Conservation (phyloP, 2,888 invertebrate genomes). For the Gryllus longicercus region DNA sequence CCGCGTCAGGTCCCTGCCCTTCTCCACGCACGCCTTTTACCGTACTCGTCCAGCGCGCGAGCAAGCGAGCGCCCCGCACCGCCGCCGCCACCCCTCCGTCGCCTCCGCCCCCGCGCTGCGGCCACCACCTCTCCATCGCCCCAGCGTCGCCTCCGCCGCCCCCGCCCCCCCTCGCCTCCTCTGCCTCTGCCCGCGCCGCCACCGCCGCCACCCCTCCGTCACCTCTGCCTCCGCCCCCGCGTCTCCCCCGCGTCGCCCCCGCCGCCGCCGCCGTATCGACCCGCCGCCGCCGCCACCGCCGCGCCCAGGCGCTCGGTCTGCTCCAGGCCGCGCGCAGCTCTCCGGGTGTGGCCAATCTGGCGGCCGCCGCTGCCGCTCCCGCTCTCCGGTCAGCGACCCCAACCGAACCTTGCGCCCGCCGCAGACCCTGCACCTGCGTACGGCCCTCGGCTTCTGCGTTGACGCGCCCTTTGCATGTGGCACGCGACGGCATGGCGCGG, state of each 20-base stretch:
- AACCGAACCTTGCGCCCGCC: neutral
- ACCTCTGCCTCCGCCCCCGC: neutral
- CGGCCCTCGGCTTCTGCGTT: too few relatives aligned
- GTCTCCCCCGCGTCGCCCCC: neutral
- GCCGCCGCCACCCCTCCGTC: neutral
- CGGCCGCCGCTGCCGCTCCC: neutral
- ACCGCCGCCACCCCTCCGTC: neutral
- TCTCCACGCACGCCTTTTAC: too few relatives aligned
- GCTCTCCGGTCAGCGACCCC: neutral
- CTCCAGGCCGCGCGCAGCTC: neutral
- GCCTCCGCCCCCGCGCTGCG: neutral
- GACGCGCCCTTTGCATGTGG: too few relatives aligned
- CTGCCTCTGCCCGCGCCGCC: neutral
- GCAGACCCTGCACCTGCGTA: too few relatives aligned
- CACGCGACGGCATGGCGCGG: too few relatives aligned
- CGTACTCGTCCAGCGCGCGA: neutral
- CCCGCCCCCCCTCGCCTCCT: neutral
- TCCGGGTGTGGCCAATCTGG: slow-evolving; percentile 17
- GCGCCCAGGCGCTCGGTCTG: neutral
- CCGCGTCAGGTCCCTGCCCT: too few relatives aligned
- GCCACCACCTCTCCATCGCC: neutral
- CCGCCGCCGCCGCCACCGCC: neutral
- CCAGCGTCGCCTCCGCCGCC: neutral
- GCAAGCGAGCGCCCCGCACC: neutral
- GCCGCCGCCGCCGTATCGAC: neutral